phyloP scores from a whole-genome alignment of 2,113 vertebrate species.

The Mormoops blainvillei region DNA sequence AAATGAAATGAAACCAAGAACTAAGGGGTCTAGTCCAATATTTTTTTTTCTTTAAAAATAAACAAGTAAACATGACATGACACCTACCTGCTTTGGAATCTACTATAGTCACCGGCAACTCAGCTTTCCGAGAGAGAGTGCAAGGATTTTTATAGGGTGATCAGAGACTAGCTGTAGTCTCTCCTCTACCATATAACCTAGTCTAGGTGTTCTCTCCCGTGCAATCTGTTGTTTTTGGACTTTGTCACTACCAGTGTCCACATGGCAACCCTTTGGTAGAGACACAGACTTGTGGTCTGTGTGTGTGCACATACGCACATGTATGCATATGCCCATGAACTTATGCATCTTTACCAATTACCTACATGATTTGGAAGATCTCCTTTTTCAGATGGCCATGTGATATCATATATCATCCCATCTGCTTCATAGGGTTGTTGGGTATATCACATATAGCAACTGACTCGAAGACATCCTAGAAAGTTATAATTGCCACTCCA shows the following conservation, averaged over 20 bases:
- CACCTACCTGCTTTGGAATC: background rate
- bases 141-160: background rate
- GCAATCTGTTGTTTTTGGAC: background rate
- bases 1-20: constrained; percentile 10
- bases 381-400: background rate
- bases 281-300: background rate
- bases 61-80: background rate
- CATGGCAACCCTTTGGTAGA: background rate
- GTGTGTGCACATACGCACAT: background rate
- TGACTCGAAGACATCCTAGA: background rate
- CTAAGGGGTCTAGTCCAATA: background rate
- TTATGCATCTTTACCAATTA: background rate
- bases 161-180: background rate
- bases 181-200: background rate
- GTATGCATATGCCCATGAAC: background rate
- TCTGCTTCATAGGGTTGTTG: background rate
- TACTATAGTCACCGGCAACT: background rate
- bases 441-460: background rate
- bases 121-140: background rate
- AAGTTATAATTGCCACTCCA: background rate
- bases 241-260: background rate
- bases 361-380: background rate
- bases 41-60: background rate
- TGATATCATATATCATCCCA: background rate
- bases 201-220: background rate